Conservation (phyloP, 1,140 invertebrate species). For the Zaprionus vittiger region DNA sequence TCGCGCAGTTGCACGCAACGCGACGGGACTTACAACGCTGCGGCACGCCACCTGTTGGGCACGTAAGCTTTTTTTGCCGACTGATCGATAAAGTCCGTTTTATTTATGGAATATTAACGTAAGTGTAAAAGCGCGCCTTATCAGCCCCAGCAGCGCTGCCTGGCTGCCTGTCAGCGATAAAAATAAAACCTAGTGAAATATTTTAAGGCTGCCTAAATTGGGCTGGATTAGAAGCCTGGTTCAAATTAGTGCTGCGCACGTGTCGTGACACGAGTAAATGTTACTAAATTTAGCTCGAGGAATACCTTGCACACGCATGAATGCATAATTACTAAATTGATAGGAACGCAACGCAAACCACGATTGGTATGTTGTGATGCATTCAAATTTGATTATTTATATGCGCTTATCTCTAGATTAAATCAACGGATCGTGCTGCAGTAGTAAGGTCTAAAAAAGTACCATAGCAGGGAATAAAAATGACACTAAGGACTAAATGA, state of each 20-base stretch:
- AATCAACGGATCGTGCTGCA: background rate
- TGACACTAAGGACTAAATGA: too few species aligned
- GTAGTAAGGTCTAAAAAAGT: background rate
- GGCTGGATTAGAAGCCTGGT: slow-evolving; percentile 5
- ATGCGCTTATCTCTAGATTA: too few species aligned
- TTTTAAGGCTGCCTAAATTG: slow-evolving; percentile 12
- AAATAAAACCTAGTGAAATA: slow-evolving; percentile 2
- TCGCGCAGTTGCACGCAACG: slow-evolving; percentile 51
- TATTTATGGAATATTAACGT: slow-evolving; percentile 22
- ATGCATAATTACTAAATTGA: background rate
- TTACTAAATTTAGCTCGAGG: background rate
- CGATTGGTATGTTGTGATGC: background rate
- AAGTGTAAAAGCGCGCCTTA: slow-evolving; percentile 8
- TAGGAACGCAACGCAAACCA: background rate
- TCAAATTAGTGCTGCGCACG: slow-evolving; percentile 2
- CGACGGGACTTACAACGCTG: slow-evolving; percentile 8
- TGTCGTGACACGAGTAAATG: background rate
- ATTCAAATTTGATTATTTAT: background rate
- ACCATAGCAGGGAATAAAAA: background rate
- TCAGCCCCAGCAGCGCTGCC: background rate
- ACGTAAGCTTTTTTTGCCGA: slow-evolving; percentile 5
- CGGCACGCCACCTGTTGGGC: slow-evolving; percentile 44
- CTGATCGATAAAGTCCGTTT: slow-evolving; percentile 37
- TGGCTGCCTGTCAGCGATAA: background rate
- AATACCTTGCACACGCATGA: background rate